Conservation (phyloP, 2,113 vertebrate species). For the Cephalopterus ornatus region DNA sequence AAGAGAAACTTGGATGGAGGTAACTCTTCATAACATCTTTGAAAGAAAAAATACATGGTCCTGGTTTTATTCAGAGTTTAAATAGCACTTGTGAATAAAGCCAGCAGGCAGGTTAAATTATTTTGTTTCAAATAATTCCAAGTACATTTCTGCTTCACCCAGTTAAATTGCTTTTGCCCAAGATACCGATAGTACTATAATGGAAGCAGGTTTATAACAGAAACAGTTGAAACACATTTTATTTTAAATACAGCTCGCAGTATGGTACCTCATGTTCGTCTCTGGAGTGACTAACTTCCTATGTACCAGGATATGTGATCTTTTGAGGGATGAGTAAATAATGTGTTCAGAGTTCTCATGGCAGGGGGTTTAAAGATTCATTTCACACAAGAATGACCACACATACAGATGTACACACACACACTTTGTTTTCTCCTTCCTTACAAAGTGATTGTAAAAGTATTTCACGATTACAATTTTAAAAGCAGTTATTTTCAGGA, state of each 20-base stretch:
- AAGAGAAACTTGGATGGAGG: not conserved
- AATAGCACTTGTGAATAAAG: not conserved
- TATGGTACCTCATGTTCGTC: not conserved
- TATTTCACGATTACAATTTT: not conserved
- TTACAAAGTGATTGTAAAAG: not conserved
- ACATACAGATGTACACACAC: not conserved
- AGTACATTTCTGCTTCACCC: constrained; percentile 39
- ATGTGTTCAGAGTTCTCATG: not conserved
- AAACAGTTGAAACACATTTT: not conserved
- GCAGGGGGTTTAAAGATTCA: not conserved
- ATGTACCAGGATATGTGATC: not conserved
- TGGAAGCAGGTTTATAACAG: not conserved
- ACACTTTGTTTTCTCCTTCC: not conserved
- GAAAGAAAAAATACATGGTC: not conserved
- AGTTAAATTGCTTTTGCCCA: constrained; percentile 35
- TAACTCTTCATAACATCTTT: not conserved
- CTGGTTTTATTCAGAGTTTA: not conserved
- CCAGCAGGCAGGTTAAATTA: not conserved
- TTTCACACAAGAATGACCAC: not conserved
- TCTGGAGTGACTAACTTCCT: not conserved
- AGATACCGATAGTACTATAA: not conserved
- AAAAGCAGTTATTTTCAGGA: not conserved
- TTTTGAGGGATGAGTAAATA: not conserved
- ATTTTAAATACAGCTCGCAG: not conserved
- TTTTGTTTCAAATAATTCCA: constrained; percentile 40